Evolutionary conservation across 1,140 invertebrate species (phyloP).

Genomic region (Atopsyche davidsoni): DNA sequence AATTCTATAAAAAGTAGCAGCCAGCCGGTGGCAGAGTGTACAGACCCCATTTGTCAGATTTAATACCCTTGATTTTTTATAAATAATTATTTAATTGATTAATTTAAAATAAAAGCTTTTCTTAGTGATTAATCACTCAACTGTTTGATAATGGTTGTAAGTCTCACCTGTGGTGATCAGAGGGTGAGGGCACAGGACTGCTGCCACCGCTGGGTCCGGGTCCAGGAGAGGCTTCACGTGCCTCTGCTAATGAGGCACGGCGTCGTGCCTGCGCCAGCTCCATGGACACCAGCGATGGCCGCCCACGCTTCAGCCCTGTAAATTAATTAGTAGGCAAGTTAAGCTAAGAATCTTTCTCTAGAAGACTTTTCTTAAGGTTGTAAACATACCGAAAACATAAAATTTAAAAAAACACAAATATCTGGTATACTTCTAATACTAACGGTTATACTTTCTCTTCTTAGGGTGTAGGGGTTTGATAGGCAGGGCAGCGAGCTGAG

Average conservation of each 20-base stretch:
- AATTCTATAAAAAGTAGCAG: no score
- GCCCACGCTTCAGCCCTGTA: constrained; percentile 17
- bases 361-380: background rate
- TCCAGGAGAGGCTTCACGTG: constrained; percentile 9
- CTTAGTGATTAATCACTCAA: no score
- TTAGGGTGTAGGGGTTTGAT: constrained; percentile 20
- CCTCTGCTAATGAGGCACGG: constrained; percentile 1
- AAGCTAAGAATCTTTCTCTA: no score
- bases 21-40: no score
- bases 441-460: constrained; percentile 27
- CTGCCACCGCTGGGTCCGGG: constrained; percentile 25
- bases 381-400: background rate
- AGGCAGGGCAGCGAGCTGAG: constrained; percentile 10
- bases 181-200: constrained; percentile 27
- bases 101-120: no score
- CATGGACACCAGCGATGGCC: constrained; percentile 5
- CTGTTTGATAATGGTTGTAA: constrained; percentile 1
- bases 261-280: constrained; percentile 14
- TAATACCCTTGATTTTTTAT: no score
- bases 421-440: constrained; percentile 9
- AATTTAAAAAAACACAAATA: background rate
- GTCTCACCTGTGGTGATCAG: constrained; percentile 21
- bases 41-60: no score
- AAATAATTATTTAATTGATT: no score
- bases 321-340: no score